These are phyloP conservation scores for Drosophila hamatofila DNA, from an alignment of 2,888 invertebrate species.

Conservation along the genomic window DNA sequence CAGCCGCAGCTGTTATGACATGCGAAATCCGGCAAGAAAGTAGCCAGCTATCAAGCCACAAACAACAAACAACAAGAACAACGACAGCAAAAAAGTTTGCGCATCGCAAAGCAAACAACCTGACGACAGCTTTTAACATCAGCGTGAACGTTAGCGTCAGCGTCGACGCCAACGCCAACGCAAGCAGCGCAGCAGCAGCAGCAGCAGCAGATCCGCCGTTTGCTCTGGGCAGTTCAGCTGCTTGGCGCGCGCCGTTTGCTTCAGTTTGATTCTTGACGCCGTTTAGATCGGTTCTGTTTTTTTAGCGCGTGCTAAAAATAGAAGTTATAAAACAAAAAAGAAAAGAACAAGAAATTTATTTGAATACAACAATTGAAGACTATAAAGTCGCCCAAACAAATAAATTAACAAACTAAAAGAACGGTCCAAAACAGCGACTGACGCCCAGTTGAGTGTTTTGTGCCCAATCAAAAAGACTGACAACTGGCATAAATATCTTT, in stretches of 20 bases:
- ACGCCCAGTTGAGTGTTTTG: slow-evolving; percentile 69
- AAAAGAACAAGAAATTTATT: slow-evolving; percentile 27
- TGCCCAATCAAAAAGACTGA: slow-evolving; percentile 34
- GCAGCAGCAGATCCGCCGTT: slow-evolving; percentile 20
- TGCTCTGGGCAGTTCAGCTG: slow-evolving; percentile 32
- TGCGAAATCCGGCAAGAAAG: slow-evolving; percentile 77
- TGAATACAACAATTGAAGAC: slow-evolving; percentile 10
- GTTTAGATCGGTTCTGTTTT: slow-evolving; percentile 85
- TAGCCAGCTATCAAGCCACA: slow-evolving; percentile 37
- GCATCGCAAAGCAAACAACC: slow-evolving; percentile 71
- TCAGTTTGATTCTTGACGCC: slow-evolving; percentile 85
- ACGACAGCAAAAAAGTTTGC: slow-evolving; percentile 67
- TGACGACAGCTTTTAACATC: slow-evolving; percentile 53
- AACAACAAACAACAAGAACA: slow-evolving; percentile 33
- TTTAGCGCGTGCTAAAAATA: slow-evolving; percentile 38
- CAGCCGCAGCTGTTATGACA: slow-evolving; percentile 59
- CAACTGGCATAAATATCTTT: slow-evolving; percentile 6
- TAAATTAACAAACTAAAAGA: slow-evolving; percentile 9
- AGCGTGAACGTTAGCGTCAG: slow-evolving; percentile 21
- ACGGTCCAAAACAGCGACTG: slow-evolving; percentile 61
- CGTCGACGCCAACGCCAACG: slow-evolving; percentile 19
- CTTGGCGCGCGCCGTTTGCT: slow-evolving; percentile 63
- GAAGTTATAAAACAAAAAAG: slow-evolving; percentile 9
- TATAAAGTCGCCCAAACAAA: slow-evolving; percentile 7
- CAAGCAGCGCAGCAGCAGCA: slow-evolving; percentile 29